A percentile compares a stretch with the other conserved stretches of the same genome.
Conservation (phyloP, 1,140 invertebrate species). For the Trachymyrmex septentrionalis region DNA sequence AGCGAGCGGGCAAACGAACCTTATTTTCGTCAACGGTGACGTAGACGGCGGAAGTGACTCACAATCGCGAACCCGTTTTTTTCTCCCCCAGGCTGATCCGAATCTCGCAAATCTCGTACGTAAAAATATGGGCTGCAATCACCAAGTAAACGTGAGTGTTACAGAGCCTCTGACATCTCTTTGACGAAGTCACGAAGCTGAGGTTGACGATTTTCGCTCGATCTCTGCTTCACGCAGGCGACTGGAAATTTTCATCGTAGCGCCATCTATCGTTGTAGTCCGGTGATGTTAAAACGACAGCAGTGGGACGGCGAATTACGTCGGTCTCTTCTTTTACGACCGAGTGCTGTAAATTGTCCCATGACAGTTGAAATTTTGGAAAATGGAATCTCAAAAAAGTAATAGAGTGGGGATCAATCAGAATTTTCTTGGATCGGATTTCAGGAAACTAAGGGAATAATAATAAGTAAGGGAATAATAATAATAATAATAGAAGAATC, state of each 20-base stretch:
- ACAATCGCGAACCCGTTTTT: background rate
- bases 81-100: background rate
- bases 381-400: too few relatives aligned
- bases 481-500: too few relatives aligned
- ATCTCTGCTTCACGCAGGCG: background rate
- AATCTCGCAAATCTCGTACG: background rate
- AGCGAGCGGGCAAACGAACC: background rate
- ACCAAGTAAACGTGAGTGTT: background rate
- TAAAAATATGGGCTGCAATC: background rate
- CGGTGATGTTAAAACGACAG: background rate
- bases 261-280: background rate
- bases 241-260: background rate
- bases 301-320: background rate
- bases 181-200: background rate
- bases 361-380: too few relatives aligned
- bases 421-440: too few relatives aligned
- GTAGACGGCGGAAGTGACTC: slow-evolving; percentile 63
- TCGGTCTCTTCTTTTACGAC: background rate
- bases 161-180: slow-evolving; percentile 12
- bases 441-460: too few relatives aligned
- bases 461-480: too few relatives aligned
- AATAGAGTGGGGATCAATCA: too few relatives aligned
- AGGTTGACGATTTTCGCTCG: background rate
- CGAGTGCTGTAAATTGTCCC: background rate
- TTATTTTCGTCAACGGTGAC: slow-evolving; percentile 19